phyloP scores from a whole-genome alignment of 2,888 invertebrate species.

The Platerodrilus igneus region DNA sequence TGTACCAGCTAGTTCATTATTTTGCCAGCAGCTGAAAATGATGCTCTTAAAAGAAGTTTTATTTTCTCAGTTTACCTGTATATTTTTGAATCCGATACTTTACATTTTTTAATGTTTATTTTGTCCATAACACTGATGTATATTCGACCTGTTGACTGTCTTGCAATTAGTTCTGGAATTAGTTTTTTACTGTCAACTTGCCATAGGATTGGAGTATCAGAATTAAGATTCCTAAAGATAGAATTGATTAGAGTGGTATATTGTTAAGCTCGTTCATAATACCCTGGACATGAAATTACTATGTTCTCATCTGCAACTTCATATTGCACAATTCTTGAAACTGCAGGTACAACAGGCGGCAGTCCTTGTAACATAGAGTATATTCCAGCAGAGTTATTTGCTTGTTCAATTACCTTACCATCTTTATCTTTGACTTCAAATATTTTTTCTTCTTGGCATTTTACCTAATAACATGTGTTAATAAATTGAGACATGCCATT shows the following conservation, averaged over 20 bases:
- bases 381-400: constrained; percentile 59
- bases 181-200: constrained; percentile 52
- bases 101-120: constrained; percentile 53
- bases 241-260: no score
- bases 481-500: no score
- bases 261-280: constrained; percentile 20
- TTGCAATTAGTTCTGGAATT: constrained; percentile 49
- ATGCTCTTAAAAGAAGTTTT: constrained; percentile 3
- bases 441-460: constrained; percentile 48
- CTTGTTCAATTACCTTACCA: constrained; percentile 54
- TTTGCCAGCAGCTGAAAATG: constrained; percentile 62
- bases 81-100: constrained; percentile 53
- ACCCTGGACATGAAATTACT: constrained; percentile 53
- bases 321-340: constrained; percentile 47
- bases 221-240: constrained; percentile 54
- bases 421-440: constrained; percentile 53
- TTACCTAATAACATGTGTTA: no score
- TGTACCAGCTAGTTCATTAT: constrained; percentile 54
- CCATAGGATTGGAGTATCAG: constrained; percentile 55
- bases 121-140: constrained; percentile 55
- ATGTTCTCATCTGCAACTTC: constrained; percentile 42
- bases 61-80: constrained; percentile 51
- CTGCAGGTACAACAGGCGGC: constrained; percentile 47
- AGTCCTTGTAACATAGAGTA: constrained; percentile 53
- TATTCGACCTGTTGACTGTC: constrained; percentile 54